A percentile compares a stretch with the other conserved stretches of the same genome.
Evolutionary conservation across 2,888 invertebrate species (phyloP).

Genomic region (Tetragnatha montana): DNA sequence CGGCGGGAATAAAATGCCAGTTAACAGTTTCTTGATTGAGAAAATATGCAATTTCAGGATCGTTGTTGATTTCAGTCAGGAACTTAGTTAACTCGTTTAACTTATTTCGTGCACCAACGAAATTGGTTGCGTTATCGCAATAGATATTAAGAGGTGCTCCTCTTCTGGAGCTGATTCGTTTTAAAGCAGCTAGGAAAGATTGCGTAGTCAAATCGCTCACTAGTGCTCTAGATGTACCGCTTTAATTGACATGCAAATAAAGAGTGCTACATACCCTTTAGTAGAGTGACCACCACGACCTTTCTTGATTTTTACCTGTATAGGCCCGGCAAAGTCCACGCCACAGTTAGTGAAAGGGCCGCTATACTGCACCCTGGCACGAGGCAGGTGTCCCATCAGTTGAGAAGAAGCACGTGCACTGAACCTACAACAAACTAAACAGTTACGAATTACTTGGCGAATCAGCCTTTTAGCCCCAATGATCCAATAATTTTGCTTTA

Average conservation of each 20-base stretch:
- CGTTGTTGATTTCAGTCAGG: neutral
- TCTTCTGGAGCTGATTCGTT: constrained; percentile 40
- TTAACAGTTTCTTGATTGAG: constrained; percentile 65
- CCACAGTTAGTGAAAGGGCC: constrained; percentile 9
- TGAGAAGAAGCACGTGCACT: neutral
- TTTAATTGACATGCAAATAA: no score
- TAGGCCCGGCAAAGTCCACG: constrained; percentile 7
- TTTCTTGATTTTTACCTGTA: no score
- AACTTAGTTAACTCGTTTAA: constrained; percentile 14
- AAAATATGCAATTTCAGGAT: neutral
- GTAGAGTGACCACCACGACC: no score
- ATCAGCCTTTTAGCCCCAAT: neutral
- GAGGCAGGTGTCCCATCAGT: constrained; percentile 25
- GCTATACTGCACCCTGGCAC: no score
- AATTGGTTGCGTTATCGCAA: constrained; percentile 19
- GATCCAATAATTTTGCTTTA: constrained; percentile 4
- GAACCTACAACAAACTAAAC: constrained; percentile 9
- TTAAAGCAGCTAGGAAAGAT: constrained; percentile 27
- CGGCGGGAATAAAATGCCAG: constrained; percentile 75
- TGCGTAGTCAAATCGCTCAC: constrained; percentile 10
- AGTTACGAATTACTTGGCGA: neutral
- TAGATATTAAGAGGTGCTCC: constrained; percentile 11
- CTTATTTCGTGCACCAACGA: constrained; percentile 10
- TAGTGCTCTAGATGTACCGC: neutral
- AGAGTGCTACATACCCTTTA: no score